Base-by-base conservation (phyloP, 2,113 vertebrate genomes). In the Gnathonemus longibarbis region DNA sequence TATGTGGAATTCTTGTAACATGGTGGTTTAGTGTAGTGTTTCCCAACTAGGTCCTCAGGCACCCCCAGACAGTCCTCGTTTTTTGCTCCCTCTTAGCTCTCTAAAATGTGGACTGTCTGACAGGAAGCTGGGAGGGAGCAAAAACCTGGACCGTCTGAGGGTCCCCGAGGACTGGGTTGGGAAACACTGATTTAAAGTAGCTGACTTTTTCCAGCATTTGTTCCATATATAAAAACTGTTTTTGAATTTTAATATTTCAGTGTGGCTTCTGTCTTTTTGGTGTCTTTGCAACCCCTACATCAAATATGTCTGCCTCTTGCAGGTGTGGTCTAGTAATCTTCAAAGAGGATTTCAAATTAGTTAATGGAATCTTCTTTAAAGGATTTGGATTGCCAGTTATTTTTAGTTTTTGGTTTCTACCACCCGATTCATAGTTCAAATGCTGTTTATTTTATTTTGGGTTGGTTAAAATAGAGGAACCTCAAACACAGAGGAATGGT, bases 321-420 rank as follows among this genome's bases (percentile, higher is more conserved):
- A 56, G 1, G 50, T 53, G 35, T 66, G 24, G 21, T 66, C 9
- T n/a, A 46, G 50, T 90, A 66, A 90, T 90, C 89, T 66, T 58
- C 62, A 90, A 90, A 85, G 83, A 85, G 89, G 80, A 85, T 89
- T 42, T 24, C 52, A 89, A 17, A 42, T 85, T 42, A 45, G 24
- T n/a, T 45, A 56, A 21, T 58, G 48, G 80, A 49, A 62, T 6
- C 39, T 7, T 45, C 80, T 17, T 89, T 89, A 17, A 39, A 42
- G 21, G 35, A 21, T 83, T 89, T 11, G 45, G 62, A 9, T 24
- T 35, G 1, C 8, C 17, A 9, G 58, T 66, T 88, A 88, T 88
- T 88, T 46, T 62, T 62, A 88, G 87, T 11, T 88, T 46, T 46
- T 58, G 19, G 13, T 58, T 88, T 19, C 35, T 42, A n/a, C 24